Evolutionary conservation across 2,113 vertebrate species (phyloP), one percentile per base, ranked within the genome.

Genomic region (Hypomesus transpacificus): DNA sequence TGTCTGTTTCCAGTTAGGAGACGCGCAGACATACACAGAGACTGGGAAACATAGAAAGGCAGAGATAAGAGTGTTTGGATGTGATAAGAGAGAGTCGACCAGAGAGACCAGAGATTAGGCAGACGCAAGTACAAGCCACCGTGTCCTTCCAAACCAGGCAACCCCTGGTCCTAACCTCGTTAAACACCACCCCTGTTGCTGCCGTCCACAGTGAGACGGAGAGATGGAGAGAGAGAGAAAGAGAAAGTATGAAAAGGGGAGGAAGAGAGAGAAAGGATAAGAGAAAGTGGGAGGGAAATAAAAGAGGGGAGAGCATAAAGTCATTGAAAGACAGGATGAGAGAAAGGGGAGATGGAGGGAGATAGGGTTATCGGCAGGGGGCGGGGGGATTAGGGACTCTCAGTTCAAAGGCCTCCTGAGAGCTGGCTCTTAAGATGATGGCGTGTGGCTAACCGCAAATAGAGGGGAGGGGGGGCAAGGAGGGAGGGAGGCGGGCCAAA

Each of bases 111-210:
- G 78, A 86, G 77, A 79, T 71, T 71, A 82, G 70, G 69, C 79
- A 79, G 77, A 79, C 75, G 80, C 81, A 73, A 65, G 53, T 78
- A 73, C 84, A 86, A 82, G 84, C 79, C 66, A 76, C 73, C 31
- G 4, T 34, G 31, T 34, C 31, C 82, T 75, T 75, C 82, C 66
- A 83, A 83, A 80, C 74, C 83, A 89, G 90, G 88, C 84, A 83
- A 68, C 58, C 69, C 72, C 87, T 85, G 85, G 85, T 82, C 72
- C 53, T 89, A 87, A 89, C 87, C 87, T 88, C 60, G 84, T 90
- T 89, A 87, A 90, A 88, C 84, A 82, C 82, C 79, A 69, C 84
- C 81, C 71, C 75, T 56, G 77, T 75, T 83, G 81, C 82, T 82
- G 73, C 83, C 86, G 75, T 84, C 79, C 79, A 83, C 73, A 72